Conservation (phyloP, 2,113 vertebrate species). For the Ancistrus triradiatus region DNA sequence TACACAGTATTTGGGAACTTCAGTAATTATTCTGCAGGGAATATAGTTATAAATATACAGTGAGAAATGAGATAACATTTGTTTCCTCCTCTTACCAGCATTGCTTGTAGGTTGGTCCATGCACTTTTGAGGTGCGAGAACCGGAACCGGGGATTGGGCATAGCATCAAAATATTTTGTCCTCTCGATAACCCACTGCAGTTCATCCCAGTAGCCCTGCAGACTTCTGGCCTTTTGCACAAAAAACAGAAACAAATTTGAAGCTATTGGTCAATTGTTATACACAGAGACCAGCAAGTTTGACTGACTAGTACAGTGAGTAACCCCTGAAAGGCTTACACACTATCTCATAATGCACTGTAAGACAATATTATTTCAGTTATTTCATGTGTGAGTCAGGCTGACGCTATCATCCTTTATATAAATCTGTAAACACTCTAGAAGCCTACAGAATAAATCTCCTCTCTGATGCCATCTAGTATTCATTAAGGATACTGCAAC, state of each 20-base stretch:
- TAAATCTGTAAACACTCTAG: no score
- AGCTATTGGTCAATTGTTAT: no score
- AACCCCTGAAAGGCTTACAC: no score
- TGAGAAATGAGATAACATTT: neutral
- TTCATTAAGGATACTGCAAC: neutral
- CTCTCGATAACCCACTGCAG: constrained; percentile 80
- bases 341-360: neutral
- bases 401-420: no score
- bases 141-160: constrained; percentile 73
- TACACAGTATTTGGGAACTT: no score
- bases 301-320: no score
- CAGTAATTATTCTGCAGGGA: no score
- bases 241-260: constrained; percentile 18
- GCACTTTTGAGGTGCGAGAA: constrained; percentile 67
- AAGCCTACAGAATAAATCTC: no score
- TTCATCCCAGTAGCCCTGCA: constrained; percentile 85
- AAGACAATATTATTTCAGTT: no score
- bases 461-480: constrained; percentile 35
- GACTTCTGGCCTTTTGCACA: constrained; percentile 63
- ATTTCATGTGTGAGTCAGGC: no score
- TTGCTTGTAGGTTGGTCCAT: constrained; percentile 62
- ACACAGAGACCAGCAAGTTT: no score
- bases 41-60: no score
- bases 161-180: constrained; percentile 72
- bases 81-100: constrained; percentile 22